Evolutionary conservation across 2,113 vertebrate species (phyloP), one percentile per base, ranked within the genome.

Genomic region (Condylura cristata): DNA sequence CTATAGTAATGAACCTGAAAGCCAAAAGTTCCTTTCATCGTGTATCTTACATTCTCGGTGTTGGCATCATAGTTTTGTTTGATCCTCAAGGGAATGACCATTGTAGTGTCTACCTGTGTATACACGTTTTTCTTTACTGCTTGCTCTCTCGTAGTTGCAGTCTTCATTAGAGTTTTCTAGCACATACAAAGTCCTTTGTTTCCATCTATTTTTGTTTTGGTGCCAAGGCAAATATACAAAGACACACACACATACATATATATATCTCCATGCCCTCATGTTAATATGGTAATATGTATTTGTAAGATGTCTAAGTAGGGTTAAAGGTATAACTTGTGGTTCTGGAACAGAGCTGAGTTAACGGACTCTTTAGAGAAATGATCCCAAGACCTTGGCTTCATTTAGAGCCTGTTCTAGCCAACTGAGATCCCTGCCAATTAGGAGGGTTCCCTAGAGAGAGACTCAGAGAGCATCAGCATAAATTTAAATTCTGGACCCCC

Each of bases 401-500:
- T 90, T 72, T 44, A 13, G 39, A 95, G 89, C 44, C 65, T 95
- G n/a, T 86, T 86, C 76, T 12, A 65, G 97, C 97, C 95, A 96
- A 61, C 79, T 41, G 39, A 89, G 87, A 95, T 95, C 81, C 87
- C 95, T 97, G 94, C 96, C 96, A 97, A 86, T 96, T 86, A 96
- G 65, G 82, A 94, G 92, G 48, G 76, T 74, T 97, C 96, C 93
- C 97, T 94, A 85, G 96, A 96, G 94, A 95, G 86, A 86, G 68
- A 84, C 37, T 90, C 56, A 1, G 70, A 96, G 70, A 94, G 87
- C 87, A 96, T 97, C 96, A 96, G 94, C 95, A 95, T 97, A 95
- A 96, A 95, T 97, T 97, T 86, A 94, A 96, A 96, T 96, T 95
- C 90, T 96, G 95, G 81, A 95, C 94, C 96, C 91, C 61, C 86